Evolutionary conservation across 2,888 invertebrate species (phyloP).

Genomic region (Eupeodes luniger): DNA sequence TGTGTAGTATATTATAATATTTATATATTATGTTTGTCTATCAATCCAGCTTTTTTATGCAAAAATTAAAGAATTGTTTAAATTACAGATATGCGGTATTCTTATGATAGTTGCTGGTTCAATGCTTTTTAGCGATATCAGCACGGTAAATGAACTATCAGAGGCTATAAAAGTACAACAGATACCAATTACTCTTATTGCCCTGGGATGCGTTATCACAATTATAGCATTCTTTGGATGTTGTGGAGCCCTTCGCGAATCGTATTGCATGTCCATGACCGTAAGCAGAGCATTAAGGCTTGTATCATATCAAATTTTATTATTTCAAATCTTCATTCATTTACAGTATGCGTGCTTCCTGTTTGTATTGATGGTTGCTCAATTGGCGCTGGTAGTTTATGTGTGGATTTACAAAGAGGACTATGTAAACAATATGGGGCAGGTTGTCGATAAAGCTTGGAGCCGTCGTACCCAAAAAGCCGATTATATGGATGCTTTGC

Average conservation of each 20-base stretch:
- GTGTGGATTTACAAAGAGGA: constrained; percentile 88
- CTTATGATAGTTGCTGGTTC: constrained; percentile 88
- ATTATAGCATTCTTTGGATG: constrained; percentile 95
- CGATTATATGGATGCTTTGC: constrained; percentile 82
- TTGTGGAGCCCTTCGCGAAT: constrained; percentile 94
- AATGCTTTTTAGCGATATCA: constrained; percentile 87
- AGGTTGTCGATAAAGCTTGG: constrained; percentile 85
- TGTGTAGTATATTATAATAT: no score
- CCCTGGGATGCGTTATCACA: constrained; percentile 89
- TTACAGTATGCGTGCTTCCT: constrained; percentile 80
- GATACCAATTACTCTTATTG: constrained; percentile 88
- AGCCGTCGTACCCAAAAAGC: constrained; percentile 80
- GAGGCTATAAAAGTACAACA: constrained; percentile 85
- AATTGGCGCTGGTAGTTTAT: constrained; percentile 90
- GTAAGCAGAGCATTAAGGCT: constrained; percentile 84
- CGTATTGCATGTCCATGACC: constrained; percentile 94
- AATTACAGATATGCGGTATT: constrained; percentile 89
- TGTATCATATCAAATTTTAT: not conserved
- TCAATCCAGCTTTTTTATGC: not conserved
- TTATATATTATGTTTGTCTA: not conserved
- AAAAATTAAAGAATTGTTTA: not conserved
- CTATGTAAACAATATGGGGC: constrained; percentile 85
- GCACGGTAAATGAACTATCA: constrained; percentile 85
- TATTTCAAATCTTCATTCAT: not conserved
- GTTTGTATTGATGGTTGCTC: constrained; percentile 89